A percentile compares a stretch with the other conserved stretches of the same genome.
Evolutionary conservation across 1,140 invertebrate species (phyloP).

Genomic region (Pachypsylla venusta): DNA sequence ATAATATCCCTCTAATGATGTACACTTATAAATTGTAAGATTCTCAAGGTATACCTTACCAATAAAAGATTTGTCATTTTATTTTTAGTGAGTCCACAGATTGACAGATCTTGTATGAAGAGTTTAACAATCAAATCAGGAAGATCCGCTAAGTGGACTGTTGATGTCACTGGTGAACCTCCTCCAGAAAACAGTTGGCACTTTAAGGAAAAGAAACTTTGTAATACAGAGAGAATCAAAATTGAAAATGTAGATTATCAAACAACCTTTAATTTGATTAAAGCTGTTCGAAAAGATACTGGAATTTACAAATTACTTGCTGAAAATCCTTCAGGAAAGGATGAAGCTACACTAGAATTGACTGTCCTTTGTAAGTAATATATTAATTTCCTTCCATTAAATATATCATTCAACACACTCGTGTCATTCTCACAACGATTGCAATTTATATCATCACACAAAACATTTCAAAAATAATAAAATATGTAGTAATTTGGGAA

Average conservation of each 20-base stretch:
- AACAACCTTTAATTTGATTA: slow-evolving; percentile 70
- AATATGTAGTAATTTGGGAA: neutral
- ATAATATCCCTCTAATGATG: too few species aligned
- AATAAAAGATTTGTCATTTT: slow-evolving; percentile 21
- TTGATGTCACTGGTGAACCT: slow-evolving; percentile 80
- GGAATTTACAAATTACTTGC: slow-evolving; percentile 81
- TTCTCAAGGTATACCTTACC: slow-evolving; percentile 20
- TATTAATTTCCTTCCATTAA: too few species aligned
- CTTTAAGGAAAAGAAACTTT: slow-evolving; percentile 65
- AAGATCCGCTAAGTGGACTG: slow-evolving; percentile 81
- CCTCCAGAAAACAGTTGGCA: slow-evolving; percentile 71
- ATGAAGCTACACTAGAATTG: slow-evolving; percentile 77
- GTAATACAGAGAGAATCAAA: slow-evolving; percentile 67
- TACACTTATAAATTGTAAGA: too few species aligned
- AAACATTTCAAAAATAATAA: neutral
- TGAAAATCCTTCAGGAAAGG: slow-evolving; percentile 77
- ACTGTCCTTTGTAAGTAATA: slow-evolving; percentile 65
- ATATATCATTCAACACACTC: too few species aligned
- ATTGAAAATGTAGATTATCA: slow-evolving; percentile 85
- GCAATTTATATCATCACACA: too few species aligned
- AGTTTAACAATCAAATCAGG: slow-evolving; percentile 73
- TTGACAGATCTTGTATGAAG: slow-evolving; percentile 79
- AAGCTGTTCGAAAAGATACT: slow-evolving; percentile 71
- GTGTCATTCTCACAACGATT: too few species aligned
- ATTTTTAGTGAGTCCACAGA: slow-evolving; percentile 68